Conservation (phyloP, 2,797 vertebrate species). For the Myoxocephalus aenaeus region DNA sequence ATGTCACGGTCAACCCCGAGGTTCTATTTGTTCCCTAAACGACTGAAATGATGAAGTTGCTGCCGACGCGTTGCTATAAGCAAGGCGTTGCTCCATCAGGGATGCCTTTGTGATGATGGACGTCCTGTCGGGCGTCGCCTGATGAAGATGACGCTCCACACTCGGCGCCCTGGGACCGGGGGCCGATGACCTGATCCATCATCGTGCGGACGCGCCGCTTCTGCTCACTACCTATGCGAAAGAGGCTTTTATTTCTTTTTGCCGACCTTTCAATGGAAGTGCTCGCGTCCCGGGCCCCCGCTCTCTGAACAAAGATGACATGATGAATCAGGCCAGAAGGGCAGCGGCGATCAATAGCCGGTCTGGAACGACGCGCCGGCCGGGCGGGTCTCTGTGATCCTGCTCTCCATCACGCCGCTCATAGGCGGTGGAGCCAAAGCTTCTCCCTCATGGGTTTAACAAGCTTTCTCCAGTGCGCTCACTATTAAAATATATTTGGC, state of each 20-base stretch:
- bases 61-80: slow-evolving; percentile 51
- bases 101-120: slow-evolving; percentile 71
- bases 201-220: slow-evolving; percentile 47
- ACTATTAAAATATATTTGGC: slow-evolving; percentile 4
- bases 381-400: slow-evolving; percentile 68
- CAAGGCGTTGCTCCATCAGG: slow-evolving; percentile 48
- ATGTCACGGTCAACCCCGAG: slow-evolving; percentile 16
- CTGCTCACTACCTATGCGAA: slow-evolving; percentile 33
- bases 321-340: slow-evolving; percentile 76
- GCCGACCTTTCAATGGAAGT: slow-evolving; percentile 70
- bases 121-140: slow-evolving; percentile 69
- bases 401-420: slow-evolving; percentile 64
- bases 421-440: slow-evolving; percentile 29
- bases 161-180: slow-evolving; percentile 58
- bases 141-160: slow-evolving; percentile 77
- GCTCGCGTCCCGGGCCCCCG: slow-evolving; percentile 60
- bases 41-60: slow-evolving; percentile 52
- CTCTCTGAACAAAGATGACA: slow-evolving; percentile 77
- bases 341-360: slow-evolving; percentile 77
- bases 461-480: not conserved
- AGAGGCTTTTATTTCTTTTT: slow-evolving; percentile 67
- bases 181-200: slow-evolving; percentile 75
- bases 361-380: slow-evolving; percentile 75
- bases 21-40: slow-evolving; percentile 42
- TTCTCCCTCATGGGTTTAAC: slow-evolving; percentile 19